Conservation (phyloP, 2,113 vertebrate genomes). For the Sander lucioperca region DNA sequence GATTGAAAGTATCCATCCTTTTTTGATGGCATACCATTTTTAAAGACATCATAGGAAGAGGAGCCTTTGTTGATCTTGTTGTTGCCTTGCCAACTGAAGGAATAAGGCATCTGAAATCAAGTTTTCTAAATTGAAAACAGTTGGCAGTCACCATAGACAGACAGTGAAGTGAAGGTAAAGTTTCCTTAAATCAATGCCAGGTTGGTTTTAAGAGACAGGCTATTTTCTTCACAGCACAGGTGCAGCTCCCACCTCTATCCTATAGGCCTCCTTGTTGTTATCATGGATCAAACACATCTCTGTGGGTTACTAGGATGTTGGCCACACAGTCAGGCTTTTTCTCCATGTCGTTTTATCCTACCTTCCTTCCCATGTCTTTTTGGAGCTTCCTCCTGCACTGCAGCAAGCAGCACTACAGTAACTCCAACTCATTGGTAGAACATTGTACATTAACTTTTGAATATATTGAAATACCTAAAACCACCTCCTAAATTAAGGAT, state of each 20-base stretch:
- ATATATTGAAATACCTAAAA: background rate
- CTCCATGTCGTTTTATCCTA: conserved; percentile 26
- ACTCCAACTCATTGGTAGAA: background rate
- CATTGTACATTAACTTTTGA: background rate
- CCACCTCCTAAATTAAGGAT: background rate
- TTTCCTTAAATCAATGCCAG: conserved; percentile 33
- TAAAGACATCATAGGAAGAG: background rate
- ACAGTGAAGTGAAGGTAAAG: conserved; percentile 10
- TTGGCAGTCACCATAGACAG: background rate
- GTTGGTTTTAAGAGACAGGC: conserved; percentile 39
- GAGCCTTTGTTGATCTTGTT: conserved; percentile 10
- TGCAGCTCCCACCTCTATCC: conserved; percentile 23
- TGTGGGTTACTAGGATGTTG: conserved; percentile 42
- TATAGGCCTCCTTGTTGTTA: conserved; percentile 28
- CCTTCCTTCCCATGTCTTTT: conserved; percentile 14
- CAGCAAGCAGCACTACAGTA: background rate
- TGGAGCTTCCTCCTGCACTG: conserved; percentile 14
- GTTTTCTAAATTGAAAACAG: background rate
- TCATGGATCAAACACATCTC: conserved; percentile 41
- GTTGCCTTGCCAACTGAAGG: background rate
- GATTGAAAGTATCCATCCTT: background rate
- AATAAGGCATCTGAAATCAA: background rate
- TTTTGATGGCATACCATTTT: background rate
- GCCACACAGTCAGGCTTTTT: conserved; percentile 38
- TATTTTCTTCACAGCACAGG: conserved; percentile 44